Percentiles rank a stretch among this genome's conserved stretches.
These are phyloP conservation scores for Brenthis ino DNA, from an alignment of 2,888 invertebrate species.

Conservation along the genomic window DNA sequence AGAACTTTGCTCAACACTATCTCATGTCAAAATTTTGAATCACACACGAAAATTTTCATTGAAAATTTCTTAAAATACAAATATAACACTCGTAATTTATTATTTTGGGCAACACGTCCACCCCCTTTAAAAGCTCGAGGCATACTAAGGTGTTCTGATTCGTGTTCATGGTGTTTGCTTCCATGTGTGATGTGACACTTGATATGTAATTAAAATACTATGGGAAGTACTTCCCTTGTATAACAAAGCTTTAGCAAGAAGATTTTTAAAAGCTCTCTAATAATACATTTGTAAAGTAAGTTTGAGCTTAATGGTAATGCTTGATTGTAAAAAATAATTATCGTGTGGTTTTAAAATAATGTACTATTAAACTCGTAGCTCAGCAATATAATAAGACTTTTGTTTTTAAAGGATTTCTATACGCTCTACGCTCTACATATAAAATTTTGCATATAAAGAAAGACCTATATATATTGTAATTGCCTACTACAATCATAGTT, in stretches of 20 bases:
- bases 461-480: too few relatives aligned
- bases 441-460: too few relatives aligned
- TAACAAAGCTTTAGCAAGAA: background rate
- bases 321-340: too few relatives aligned
- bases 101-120: conserved; percentile 33
- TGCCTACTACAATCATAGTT: too few relatives aligned
- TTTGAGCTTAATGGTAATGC: too few relatives aligned
- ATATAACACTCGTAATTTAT: conserved; percentile 27
- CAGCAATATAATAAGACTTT: too few relatives aligned
- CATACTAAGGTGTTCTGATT: conserved; percentile 50
- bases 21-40: conserved; percentile 19
- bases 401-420: too few relatives aligned
- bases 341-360: too few relatives aligned
- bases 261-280: too few relatives aligned
- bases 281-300: background rate
- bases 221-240: conserved; percentile 23
- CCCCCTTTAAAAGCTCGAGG: conserved; percentile 45
- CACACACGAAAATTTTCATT: background rate
- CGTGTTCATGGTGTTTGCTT: conserved; percentile 33
- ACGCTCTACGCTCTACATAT: too few relatives aligned
- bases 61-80: background rate
- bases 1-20: conserved; percentile 33
- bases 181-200: conserved; percentile 22
- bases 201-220: conserved; percentile 22
- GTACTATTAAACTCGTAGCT: too few relatives aligned